These are phyloP conservation scores for Triplophysa yarkandensis DNA, from an alignment of 2,797 vertebrate genomes.

Conservation along the genomic window DNA sequence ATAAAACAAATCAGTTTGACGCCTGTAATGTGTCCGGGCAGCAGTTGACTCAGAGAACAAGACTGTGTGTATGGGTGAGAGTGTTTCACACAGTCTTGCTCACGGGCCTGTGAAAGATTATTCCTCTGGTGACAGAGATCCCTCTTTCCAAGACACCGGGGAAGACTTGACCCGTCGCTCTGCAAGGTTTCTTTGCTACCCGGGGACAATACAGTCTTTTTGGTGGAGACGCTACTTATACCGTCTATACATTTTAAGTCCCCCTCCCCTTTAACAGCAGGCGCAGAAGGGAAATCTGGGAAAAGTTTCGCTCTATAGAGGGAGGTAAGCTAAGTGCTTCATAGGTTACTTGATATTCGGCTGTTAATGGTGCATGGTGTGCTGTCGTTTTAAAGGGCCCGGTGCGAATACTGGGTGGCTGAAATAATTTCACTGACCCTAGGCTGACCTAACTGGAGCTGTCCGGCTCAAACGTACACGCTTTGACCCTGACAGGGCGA, in stretches of 20 bases:
- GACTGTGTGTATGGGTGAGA: conserved; percentile 57
- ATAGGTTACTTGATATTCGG: conserved; percentile 42
- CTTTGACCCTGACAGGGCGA: conserved; percentile 20
- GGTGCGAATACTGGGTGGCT: conserved; percentile 20
- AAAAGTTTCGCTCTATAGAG: conserved; percentile 45
- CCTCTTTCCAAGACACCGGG: conserved; percentile 48
- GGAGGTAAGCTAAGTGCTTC: conserved; percentile 33
- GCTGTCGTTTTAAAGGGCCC: conserved; percentile 31
- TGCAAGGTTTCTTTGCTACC: conserved; percentile 50
- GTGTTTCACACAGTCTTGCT: conserved; percentile 79
- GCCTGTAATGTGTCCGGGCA: conserved; percentile 85
- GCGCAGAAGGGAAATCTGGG: conserved; percentile 39
- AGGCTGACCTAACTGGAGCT: conserved; percentile 18
- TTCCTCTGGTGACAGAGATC: conserved; percentile 50
- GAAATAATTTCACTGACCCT: conserved; percentile 35
- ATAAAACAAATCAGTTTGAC: conserved; percentile 88
- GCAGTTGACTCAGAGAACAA: conserved; percentile 79
- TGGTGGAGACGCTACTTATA: conserved; percentile 47
- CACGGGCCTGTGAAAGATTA: conserved; percentile 75
- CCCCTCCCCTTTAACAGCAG: conserved; percentile 31
- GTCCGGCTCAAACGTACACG: conserved; percentile 21
- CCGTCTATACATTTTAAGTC: conserved; percentile 16
- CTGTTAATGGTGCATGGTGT: conserved; percentile 43
- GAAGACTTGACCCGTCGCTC: conserved; percentile 53
- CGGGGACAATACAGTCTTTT: conserved; percentile 53